Evolutionary conservation across 37 sponge, comb jelly and placozoan genomes (phyloP).

Genomic region (Dysidea cf. avara): DNA sequence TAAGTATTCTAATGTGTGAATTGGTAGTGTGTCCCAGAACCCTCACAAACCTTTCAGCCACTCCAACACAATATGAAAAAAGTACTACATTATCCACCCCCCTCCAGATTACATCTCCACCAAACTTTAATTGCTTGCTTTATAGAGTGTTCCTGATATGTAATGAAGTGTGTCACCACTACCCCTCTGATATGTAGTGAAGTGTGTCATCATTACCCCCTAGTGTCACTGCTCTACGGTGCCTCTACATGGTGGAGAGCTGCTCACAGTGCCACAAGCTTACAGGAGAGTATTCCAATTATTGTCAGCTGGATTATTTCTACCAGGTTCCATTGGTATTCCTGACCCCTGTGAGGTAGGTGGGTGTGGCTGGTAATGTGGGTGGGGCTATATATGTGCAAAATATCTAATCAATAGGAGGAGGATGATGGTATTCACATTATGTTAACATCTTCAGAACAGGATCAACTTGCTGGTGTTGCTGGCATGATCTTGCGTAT

Average conservation of each 20-base stretch:
- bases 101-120: background rate
- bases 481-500: slow-evolving; percentile 82
- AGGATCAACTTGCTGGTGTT: slow-evolving; percentile 83
- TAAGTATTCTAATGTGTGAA: too few relatives aligned
- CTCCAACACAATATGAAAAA: too few relatives aligned
- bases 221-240: slow-evolving; percentile 66
- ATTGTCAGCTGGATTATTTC: slow-evolving; percentile 83
- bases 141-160: background rate
- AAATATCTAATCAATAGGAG: slow-evolving; percentile 27
- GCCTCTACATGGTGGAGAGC: slow-evolving; percentile 56
- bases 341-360: slow-evolving; percentile 92
- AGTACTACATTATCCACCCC: background rate
- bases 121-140: background rate
- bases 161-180: background rate
- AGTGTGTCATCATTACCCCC: background rate
- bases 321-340: slow-evolving; percentile 86
- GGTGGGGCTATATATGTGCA: background rate
- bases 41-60: too few relatives aligned
- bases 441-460: slow-evolving; percentile 41
- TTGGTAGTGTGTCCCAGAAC: too few relatives aligned
- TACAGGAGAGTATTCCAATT: slow-evolving; percentile 78
- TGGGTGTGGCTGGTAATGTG: background rate
- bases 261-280: slow-evolving; percentile 42
- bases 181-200: background rate
- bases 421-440: slow-evolving; percentile 58